Evolutionary conservation across 2,113 vertebrate genomes (phyloP).

Genomic region (Capricornis sumatraensis): DNA sequence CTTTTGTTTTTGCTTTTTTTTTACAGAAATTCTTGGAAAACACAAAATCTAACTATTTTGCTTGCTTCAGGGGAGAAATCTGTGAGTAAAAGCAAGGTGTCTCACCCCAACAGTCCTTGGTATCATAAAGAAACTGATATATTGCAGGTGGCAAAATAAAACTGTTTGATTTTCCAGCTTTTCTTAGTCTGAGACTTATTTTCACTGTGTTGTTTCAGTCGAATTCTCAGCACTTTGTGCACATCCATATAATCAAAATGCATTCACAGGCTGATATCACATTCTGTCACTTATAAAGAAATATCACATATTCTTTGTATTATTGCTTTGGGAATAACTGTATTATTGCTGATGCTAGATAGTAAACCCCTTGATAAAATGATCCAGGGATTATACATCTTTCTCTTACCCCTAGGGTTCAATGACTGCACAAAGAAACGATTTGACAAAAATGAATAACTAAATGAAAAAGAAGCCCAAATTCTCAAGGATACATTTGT

Average conservation of each 20-base stretch:
- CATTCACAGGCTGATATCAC: not conserved
- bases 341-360: not conserved
- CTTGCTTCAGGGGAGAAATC: not conserved
- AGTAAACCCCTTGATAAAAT: slow-evolving; percentile 20
- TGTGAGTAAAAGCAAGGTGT: not conserved
- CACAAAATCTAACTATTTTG: not conserved
- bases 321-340: slow-evolving; percentile 17
- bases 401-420: not conserved
- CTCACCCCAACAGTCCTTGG: not conserved
- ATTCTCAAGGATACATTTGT: not conserved
- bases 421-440: not conserved
- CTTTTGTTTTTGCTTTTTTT: not conserved
- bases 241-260: not conserved
- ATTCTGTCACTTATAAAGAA: slow-evolving; percentile 3
- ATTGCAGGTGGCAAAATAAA: not conserved
- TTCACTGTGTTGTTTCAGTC: not conserved
- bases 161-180: not conserved
- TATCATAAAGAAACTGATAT: not conserved
- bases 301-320: slow-evolving; percentile 28
- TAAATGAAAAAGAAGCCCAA: not conserved
- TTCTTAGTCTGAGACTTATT: not conserved
- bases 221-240: not conserved
- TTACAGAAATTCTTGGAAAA: not conserved
- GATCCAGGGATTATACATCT: not conserved
- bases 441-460: slow-evolving; percentile 11